Base-by-base conservation (phyloP, 2,113 vertebrate species). In the Globicephala melas region DNA sequence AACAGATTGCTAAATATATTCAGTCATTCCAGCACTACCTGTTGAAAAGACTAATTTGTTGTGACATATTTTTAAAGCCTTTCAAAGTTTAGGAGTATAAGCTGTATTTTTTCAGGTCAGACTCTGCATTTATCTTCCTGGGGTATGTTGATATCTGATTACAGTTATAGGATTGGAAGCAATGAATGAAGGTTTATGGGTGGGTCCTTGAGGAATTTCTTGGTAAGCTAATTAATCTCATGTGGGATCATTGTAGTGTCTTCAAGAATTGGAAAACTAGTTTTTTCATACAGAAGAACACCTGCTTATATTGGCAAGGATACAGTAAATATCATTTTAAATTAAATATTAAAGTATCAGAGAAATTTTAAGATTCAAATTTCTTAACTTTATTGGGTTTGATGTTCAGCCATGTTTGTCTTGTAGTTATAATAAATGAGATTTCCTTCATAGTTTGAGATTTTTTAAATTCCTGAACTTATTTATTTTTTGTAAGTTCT, bases 161-260 rank as follows among this genome's bases (percentile, higher is more conserved):
- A 79, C 11, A 67, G 38, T 67, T 85, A 28, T 15, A 73, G 21
- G 23, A 60, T 15, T 80, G 44, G 80, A 89, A 95, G 33, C n/a
- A 81, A 47, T 73, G 28, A 63, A 67, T 68, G 41, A 80, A 81
- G 7, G 6, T 13, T 62, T 31, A 47, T 47, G 20, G 11, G 53
- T 80, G 71, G 26, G 50, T 28, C 7, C 18, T 94, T 95, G 50
- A 95, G 26, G 86, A 87, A 84, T 89, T 94, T 89, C 38, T 63
- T 63, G 81, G 23, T 41, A 67, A 94, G 15, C 33, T 73, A 60
- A 85, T 95, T 63, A 63, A 70, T 6, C 2, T 55, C 14, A 55
- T 13, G 13, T 31, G 60, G 62, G 36, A 31, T 6, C 15, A 62
- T 7, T 31, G 21, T 44, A 33, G 25, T 92, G 20, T 73, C 70